Percentiles rank a stretch among this genome's conserved stretches.
Conservation (phyloP, 1,140 invertebrate genomes). For the Aphis gossypii region DNA sequence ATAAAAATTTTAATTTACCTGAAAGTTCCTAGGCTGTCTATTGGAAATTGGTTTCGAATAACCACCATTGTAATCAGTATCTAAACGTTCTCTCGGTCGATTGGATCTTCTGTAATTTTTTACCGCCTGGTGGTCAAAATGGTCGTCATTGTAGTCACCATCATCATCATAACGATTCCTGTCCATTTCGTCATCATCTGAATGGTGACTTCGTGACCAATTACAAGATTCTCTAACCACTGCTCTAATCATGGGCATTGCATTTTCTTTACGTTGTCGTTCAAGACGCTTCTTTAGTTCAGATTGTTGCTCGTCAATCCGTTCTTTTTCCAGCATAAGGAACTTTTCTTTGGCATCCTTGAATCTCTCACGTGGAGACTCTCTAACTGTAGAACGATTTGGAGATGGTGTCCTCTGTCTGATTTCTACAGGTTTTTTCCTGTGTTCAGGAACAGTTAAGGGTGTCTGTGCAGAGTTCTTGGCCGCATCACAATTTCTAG, state of each 20-base stretch:
- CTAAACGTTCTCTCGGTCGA: slow-evolving; percentile 13
- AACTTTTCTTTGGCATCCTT: slow-evolving; percentile 86
- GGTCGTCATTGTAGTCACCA: slow-evolving; percentile 25
- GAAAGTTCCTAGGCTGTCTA: not conserved
- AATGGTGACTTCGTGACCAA: slow-evolving; percentile 15
- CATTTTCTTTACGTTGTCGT: not conserved
- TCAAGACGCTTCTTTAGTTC: slow-evolving; percentile 57
- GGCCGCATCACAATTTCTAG: slow-evolving; percentile 33
- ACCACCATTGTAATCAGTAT: not conserved
- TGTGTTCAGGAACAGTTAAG: not conserved
- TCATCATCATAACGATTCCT: slow-evolving; percentile 51
- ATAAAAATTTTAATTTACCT: not conserved
- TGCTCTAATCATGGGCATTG: not conserved
- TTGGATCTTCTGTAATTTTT: slow-evolving; percentile 15
- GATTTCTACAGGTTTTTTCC: slow-evolving; percentile 63
- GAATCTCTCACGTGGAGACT: slow-evolving; percentile 77
- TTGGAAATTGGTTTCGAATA: slow-evolving; percentile 30
- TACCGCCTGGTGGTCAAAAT: not conserved
- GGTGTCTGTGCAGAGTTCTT: slow-evolving; percentile 11
- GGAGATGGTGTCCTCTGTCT: slow-evolving; percentile 68
- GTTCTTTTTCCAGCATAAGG: slow-evolving; percentile 76
- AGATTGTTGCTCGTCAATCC: slow-evolving; percentile 66
- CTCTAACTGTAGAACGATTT: slow-evolving; percentile 63
- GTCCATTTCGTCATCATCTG: slow-evolving; percentile 51
- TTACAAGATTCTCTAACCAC: not conserved